These are phyloP conservation scores for Drosophila tanythrix DNA, from an alignment of 2,888 invertebrate genomes.

Conservation along the genomic window DNA sequence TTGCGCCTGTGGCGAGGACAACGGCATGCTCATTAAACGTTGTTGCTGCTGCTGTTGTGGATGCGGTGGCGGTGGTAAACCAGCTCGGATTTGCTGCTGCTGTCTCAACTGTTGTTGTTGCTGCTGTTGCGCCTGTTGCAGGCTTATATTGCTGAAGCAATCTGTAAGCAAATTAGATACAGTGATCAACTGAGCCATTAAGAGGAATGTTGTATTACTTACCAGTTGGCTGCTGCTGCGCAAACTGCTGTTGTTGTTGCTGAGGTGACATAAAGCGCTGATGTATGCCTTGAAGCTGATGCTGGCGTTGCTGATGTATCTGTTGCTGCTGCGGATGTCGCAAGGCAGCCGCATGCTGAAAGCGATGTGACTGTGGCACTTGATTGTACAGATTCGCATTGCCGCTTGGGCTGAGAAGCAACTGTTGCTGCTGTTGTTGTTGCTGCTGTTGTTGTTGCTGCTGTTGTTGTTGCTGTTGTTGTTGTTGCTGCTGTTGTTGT, in stretches of 20 bases:
- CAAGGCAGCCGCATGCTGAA: conserved; percentile 71
- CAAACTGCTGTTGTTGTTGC: conserved; percentile 72
- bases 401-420: conserved; percentile 77
- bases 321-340: conserved; percentile 73
- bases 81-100: conserved; percentile 75
- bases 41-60: conserved; percentile 71
- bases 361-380: conserved; percentile 57
- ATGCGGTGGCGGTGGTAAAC: conserved; percentile 62
- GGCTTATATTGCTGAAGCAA: conserved; percentile 62
- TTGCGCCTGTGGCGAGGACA: conserved; percentile 69
- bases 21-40: conserved; percentile 69
- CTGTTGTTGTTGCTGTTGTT: conserved; percentile 55
- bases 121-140: conserved; percentile 49
- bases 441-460: conserved; percentile 66
- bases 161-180: conserved; percentile 34
- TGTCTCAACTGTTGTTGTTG: conserved; percentile 70
- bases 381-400: conserved; percentile 69
- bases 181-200: neutral
- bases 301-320: conserved; percentile 71
- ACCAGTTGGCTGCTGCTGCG: conserved; percentile 62
- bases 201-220: conserved; percentile 2
- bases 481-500: conserved; percentile 58
- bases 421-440: conserved; percentile 63
- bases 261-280: conserved; percentile 71
- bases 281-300: conserved; percentile 70